Base-by-base conservation (phyloP, 1,140 invertebrate genomes). In the Cyclina sinensis region DNA sequence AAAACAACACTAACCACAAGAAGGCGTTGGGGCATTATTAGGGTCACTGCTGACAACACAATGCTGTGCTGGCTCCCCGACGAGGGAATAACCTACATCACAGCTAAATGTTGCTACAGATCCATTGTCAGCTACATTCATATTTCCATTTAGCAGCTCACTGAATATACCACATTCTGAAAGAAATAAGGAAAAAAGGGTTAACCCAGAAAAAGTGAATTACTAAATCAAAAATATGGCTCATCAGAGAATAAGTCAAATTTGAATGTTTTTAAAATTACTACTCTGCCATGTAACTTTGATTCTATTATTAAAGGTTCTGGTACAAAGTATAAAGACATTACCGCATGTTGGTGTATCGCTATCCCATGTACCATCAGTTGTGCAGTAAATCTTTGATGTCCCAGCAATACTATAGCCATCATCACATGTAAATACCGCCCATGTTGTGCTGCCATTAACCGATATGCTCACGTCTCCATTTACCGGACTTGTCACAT, bases 291-390 rank as follows among this genome's bases (percentile, higher is more conserved):
- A 3, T n/a, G n/a, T n/a, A n/a, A 27, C 27, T 27, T 1, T n/a
- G 57, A 27, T 59, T 59, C n/a, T 59, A n/a, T 59, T 59, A n/a
- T 1, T 27, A 5, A n/a, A 3, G 57, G 27, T 11, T n/a, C n/a
- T 59, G n/a, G n/a, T n/a, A n/a, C n/a, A n/a, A n/a, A 70, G 18
- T n/a, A n/a, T n/a, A n/a, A n/a, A n/a, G n/a, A n/a, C 32, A 14
- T 54, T 87, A 87, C 85, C 59, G 68, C 85, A 87, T 16, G 9
- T 24, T 14, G 85, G 85, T 21, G 43, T 35, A 3, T 0, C 14
- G 27, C 9, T 37, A 27, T 78, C 74, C 85, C 85, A 87, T 24
- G 54, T 80, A 24, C 85, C 85, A 80, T 48, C 14, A 4, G 74
- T n/a, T 9, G 30, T 35, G 39, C 85, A 87, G 21, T n/a, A 46